Base-by-base conservation (phyloP, 2,797 vertebrate species). In the Sebastolobus altivelis region DNA sequence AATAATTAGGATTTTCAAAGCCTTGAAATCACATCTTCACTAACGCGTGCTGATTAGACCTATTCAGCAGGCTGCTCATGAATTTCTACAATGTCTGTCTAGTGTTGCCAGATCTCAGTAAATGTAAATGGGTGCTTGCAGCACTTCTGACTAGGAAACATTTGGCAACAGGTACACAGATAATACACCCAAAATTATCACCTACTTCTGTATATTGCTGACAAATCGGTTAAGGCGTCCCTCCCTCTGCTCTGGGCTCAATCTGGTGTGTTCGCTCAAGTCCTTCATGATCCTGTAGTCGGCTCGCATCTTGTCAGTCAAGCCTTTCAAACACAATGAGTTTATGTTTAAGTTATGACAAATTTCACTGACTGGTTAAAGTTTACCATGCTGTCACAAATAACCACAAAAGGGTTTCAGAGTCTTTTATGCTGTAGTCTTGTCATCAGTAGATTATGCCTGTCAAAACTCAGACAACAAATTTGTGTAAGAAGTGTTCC, bases 231-330 rank as follows among this genome's bases (percentile, higher is more conserved):
- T 94, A 5, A 99, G 95, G 74, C 97, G 96, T 1, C 49, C 79
- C 76, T 97, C 95, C 81, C 98, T 95, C 77, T 97, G 94, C 33
- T 97, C 96, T 1, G 98, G 98, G 0, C 83, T 87, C 72, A 99
- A 92, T 79, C 95, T 95, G 0, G 98, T 99, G 72, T 99, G 97
- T 4, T 22, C 1, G 1, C 94, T 89, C 82, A 99, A 82, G 81
- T 99, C 98, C 52, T 95, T 99, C 98, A 99, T 99, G 85, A 99
- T 96, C 3, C 43, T 95, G 83, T 96, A 97, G 89, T 99, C 98
- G 1, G 43, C 91, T 7, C 98, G 95, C 97, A 99, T 99, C 91
- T 96, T 98, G 55, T 98, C 97, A 0, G 97, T 99, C 77, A 99
- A 86, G 2, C 98, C 98, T 99, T 90, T 62, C 22, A 49, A 82